These are phyloP conservation scores for Tamias sibiricus DNA, from an alignment of 2,113 vertebrate genomes.

Conservation along the genomic window DNA sequence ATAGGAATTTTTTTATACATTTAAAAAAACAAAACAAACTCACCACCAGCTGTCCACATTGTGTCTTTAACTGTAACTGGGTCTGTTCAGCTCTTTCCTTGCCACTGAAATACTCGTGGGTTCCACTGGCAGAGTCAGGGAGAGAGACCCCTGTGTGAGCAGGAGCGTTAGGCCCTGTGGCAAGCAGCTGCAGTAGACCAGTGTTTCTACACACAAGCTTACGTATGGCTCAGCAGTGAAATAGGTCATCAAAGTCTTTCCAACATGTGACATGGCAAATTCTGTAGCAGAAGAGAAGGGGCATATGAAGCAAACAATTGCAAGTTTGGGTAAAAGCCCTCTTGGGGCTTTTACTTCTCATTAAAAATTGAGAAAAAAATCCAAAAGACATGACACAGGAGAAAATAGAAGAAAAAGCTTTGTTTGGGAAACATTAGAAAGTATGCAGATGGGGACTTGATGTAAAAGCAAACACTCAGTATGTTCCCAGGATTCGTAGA, in stretches of 20 bases:
- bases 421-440: slow-evolving; percentile 1
- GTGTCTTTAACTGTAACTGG: slow-evolving; percentile 21
- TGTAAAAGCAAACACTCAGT: slow-evolving; percentile 36
- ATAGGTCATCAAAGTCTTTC: slow-evolving; percentile 45
- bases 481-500: neutral
- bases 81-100: slow-evolving; percentile 32
- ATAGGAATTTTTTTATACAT: neutral
- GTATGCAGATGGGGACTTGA: neutral
- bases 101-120: neutral
- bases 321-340: neutral
- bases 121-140: neutral
- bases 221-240: neutral
- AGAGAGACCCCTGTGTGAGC: neutral
- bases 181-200: neutral
- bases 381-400: neutral
- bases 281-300: neutral
- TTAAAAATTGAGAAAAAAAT: neutral
- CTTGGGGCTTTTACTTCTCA: too few relatives aligned
- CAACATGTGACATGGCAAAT: slow-evolving; percentile 24
- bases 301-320: neutral
- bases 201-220: neutral
- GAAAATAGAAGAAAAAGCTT: slow-evolving; percentile 25
- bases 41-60: neutral
- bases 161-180: neutral
- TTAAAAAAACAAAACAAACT: neutral